Percentiles rank a stretch among this genome's conserved stretches.
Conservation (phyloP, 2,113 vertebrate species). For the Odontophorus gujanensis region DNA sequence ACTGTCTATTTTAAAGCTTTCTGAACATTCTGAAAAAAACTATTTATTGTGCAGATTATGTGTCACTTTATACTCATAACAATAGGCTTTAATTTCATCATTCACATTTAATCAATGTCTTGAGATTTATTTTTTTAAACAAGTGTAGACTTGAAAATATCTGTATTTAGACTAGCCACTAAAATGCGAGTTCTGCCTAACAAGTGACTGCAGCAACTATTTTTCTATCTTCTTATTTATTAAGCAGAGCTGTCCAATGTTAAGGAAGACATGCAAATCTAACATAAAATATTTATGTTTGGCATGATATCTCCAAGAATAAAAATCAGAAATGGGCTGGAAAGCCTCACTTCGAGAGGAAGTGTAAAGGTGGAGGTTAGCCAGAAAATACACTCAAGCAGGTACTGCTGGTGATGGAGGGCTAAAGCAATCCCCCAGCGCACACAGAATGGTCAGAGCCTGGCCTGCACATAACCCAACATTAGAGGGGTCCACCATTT, state of each 20-base stretch:
- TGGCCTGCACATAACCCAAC: background rate
- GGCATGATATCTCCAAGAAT: background rate
- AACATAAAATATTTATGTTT: constrained; percentile 18
- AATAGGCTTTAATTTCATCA: background rate
- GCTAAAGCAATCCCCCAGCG: background rate
- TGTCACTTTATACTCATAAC: background rate
- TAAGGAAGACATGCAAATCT: constrained; percentile 6
- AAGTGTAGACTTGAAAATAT: background rate
- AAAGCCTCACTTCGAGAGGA: background rate
- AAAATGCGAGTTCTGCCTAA: background rate
- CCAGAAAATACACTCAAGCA: background rate
- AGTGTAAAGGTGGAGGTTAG: background rate
- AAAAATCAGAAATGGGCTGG: background rate
- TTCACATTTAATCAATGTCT: background rate
- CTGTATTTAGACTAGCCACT: background rate
- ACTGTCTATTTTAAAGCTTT: background rate
- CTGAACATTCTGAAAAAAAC: background rate
- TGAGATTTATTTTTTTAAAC: background rate
- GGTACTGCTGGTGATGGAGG: background rate
- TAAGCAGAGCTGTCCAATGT: background rate
- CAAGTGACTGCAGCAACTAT: background rate
- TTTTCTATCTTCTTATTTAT: constrained; percentile 25
- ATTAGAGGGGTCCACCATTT: background rate
- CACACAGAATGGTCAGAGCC: background rate
- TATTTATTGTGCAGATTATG: background rate